phyloP scores from a whole-genome alignment of 2,888 invertebrate genomes.

The Pollenia griseotomentosa region DNA sequence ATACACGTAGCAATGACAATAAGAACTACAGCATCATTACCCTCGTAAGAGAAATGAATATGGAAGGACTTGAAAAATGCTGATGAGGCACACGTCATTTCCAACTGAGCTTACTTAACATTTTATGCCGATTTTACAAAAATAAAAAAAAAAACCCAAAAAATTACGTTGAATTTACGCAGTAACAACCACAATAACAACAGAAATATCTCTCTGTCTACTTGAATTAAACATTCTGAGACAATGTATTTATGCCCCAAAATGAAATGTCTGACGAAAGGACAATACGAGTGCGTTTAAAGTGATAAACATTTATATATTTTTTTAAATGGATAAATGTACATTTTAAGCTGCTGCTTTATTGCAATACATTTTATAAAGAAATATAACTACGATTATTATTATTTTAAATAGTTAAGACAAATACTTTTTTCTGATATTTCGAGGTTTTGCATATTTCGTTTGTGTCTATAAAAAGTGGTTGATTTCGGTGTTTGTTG shows the following conservation, averaged over 20 bases:
- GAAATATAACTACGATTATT: constrained; percentile 8
- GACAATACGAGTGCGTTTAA: constrained; percentile 18
- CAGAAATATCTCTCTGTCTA: neutral
- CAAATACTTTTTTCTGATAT: constrained; percentile 15
- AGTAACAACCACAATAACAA: constrained; percentile 33
- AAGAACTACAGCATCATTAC: constrained; percentile 38
- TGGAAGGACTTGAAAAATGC: constrained; percentile 66
- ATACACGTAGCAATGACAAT: constrained; percentile 2
- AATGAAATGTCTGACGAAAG: constrained; percentile 39
- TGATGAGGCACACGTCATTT: constrained; percentile 75
- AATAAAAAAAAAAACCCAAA: constrained; percentile 46
- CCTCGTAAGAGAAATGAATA: constrained; percentile 39
- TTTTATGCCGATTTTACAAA: constrained; percentile 60
- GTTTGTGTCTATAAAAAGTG: constrained; percentile 27
- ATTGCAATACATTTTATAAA: neutral
- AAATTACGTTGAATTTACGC: constrained; percentile 34
- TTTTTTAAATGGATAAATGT: constrained; percentile 41
- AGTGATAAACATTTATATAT: neutral
- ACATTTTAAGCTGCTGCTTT: constrained; percentile 55
- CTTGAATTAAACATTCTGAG: constrained; percentile 36
- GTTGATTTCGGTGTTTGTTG: constrained; percentile 17
- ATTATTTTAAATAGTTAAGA: constrained; percentile 47
- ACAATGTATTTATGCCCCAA: constrained; percentile 58
- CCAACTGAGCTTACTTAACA: constrained; percentile 72
- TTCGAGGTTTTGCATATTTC: too few relatives aligned